Percentiles rank a stretch among this genome's conserved stretches.
phyloP scores from a whole-genome alignment of 2,113 vertebrate species.

The Lepisosteus osseus region DNA sequence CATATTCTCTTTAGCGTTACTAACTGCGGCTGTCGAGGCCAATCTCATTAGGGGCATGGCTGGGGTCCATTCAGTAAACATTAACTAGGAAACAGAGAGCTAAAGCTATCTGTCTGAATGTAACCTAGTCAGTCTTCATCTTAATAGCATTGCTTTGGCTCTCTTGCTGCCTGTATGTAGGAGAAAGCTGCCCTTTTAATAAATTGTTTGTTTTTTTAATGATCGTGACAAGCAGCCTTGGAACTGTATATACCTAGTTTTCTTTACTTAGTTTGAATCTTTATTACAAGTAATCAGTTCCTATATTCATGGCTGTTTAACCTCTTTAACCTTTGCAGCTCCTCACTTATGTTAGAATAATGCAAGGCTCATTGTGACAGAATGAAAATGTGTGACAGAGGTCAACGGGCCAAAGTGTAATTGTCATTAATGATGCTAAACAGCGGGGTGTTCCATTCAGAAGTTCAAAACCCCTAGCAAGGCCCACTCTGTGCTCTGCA shows the following conservation, averaged over 20 bases:
- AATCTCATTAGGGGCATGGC: conserved; percentile 10
- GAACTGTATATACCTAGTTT: too few relatives aligned
- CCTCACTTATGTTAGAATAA: neutral
- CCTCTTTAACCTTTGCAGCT: too few relatives aligned
- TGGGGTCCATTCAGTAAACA: conserved; percentile 7
- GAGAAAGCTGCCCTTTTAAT: too few relatives aligned
- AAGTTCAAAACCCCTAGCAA: neutral
- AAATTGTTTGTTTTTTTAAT: too few relatives aligned
- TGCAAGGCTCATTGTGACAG: neutral
- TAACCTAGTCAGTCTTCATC: conserved; percentile 4
- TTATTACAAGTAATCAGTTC: too few relatives aligned
- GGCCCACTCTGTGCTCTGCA: neutral
- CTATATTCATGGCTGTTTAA: too few relatives aligned
- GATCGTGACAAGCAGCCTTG: too few relatives aligned
- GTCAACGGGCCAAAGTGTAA: neutral
- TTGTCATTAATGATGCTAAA: conserved; percentile 12
- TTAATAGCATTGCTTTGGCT: neutral
- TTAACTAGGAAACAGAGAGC: neutral
- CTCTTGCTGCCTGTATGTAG: neutral
- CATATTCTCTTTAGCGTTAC: conserved; percentile 7
- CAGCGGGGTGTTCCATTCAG: conserved; percentile 9
- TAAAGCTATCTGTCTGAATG: neutral
- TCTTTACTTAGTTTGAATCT: too few relatives aligned
- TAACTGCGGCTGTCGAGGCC: conserved; percentile 7
- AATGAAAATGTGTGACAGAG: conserved; percentile 13